Evolutionary conservation across 2,888 invertebrate genomes (phyloP), one percentile per base, ranked within the genome.

Genomic region (Xestobium rufovillosum): DNA sequence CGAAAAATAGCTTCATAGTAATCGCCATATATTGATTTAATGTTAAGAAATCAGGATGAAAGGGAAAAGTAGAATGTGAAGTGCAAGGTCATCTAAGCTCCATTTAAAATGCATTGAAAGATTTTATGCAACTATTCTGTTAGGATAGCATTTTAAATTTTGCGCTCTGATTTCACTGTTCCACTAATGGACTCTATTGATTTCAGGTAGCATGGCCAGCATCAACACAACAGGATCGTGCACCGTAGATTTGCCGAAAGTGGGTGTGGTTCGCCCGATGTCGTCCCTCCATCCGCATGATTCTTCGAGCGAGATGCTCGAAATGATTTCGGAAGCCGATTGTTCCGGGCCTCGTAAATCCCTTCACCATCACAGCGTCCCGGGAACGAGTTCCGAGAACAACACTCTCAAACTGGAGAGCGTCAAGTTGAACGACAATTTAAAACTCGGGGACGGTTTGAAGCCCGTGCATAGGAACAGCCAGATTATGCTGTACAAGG

Each of bases 401-500:
- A 56, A 57, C 32, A 50, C 56, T 14, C 39, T 62, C 3, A 61
- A 62, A 43, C 44, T 60, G 12, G 61, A 60, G 23, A 42, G 48
- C 29, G 47, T 50, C 37, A 53, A 52, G 19, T 26, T 49, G 34
- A 42, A 45, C 33, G 48, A 51, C 14, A 50, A 48, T 35, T 52
- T 54, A 13, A 57, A 57, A 34, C 44, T 57, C 34, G 53, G 54
- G 29, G 62, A 63, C 35, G 65, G 65, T 8, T 48, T 67, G 16
- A 65, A 65, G 42, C 60, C 65, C 10, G 61, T 63, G 14, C 75
- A 74, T 53, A 65, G 75, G 27, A 72, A 70, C 55, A 76, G 73
- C 43, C 75, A 77, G 55, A 77, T 82, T 50, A 68, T 80, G 63
- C 70, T 86, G 44, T 86, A 84, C 67, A 88, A 89, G 68, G 83